Base-by-base conservation (phyloP, 2,113 vertebrate species). In the Heptranchias perlo region DNA sequence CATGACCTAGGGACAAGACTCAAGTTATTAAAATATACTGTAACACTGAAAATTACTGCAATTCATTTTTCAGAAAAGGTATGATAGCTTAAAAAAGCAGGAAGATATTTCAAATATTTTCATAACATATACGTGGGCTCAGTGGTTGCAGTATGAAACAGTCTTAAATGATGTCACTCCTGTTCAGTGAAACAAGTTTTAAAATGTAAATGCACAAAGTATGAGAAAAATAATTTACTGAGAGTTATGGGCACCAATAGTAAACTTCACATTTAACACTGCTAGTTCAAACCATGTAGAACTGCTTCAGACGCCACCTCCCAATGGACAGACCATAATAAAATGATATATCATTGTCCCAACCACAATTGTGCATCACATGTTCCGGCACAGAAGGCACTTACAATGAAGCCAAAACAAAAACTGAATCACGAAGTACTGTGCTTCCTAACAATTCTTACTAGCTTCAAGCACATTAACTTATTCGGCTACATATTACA, bases 331-430 rank as follows among this genome's bases (percentile, higher is more conserved):
- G 65, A 31, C 28, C 44, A 73, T 69, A 52, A 95, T 47, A 52
- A 69, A 52, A 52, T 93, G n/a, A 7, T 25, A 93, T 10, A 44
- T 62, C 61, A 94, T 91, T 54, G 52, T 31, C 86, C 28, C 13
- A 58, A 54, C 28, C 47, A 91, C 52, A 91, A 91, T 93, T 93
- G 87, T 58, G 52, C n/a, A n/a, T 35, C 91, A 54, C 21, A 39
- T 35, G 28, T 69, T 69, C 39, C 35, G 65, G 64, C 94, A 69
- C 61, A 65, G 92, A 23, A 65, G 92, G 25, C n/a, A 25, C 23
- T 65, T n/a, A 95, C 44, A 95, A 69, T 31, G 28, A 31, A 95
- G 65, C 87, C 52, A 69, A 52, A 94, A 94, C n/a, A 65, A 65
- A 93, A 49, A 87, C 0, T 39, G 58, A 62, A 93, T 93, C 54